Conservation (phyloP, 2,888 invertebrate genomes). For the Copidosoma aretas region DNA sequence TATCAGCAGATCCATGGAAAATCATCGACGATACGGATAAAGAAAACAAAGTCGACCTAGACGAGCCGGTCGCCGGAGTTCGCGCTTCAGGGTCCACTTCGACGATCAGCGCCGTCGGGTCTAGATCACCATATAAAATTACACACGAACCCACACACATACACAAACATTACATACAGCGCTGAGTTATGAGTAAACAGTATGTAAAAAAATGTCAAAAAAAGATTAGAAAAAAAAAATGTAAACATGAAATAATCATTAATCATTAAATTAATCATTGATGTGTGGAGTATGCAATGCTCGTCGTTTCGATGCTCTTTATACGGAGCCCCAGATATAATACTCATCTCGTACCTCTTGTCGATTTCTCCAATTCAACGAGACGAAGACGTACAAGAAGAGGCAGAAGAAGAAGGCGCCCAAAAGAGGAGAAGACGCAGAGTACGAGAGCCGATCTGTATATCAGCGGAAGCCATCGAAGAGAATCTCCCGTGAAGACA, state of each 20-base stretch:
- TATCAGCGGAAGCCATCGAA: constrained; percentile 29
- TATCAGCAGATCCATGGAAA: constrained; percentile 18
- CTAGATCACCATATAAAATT: too few species aligned
- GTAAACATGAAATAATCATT: background rate
- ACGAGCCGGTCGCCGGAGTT: too few species aligned
- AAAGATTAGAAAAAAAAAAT: constrained; percentile 21
- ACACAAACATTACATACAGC: background rate
- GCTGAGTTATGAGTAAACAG: constrained; percentile 5
- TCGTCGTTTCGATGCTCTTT: constrained; percentile 38
- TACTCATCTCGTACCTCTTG: constrained; percentile 29
- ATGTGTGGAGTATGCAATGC: constrained; percentile 31
- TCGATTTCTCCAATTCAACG: constrained; percentile 23
- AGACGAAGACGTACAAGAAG: constrained; percentile 22
- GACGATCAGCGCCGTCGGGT: too few species aligned
- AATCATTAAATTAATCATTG: constrained; percentile 1
- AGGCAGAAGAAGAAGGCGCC: constrained; percentile 25
- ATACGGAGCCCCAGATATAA: constrained; percentile 11
- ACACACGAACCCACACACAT: background rate
- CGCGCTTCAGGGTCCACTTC: too few species aligned
- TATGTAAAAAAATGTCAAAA: constrained; percentile 26
- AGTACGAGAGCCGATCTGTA: background rate
- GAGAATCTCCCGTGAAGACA: constrained; percentile 17
- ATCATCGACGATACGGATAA: background rate
- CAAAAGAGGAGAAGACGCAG: constrained; percentile 10
- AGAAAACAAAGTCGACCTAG: background rate